Evolutionary conservation across 1,140 invertebrate genomes (phyloP), one percentile per base, ranked within the genome.

Genomic region (Pogonomyrmex californicus): DNA sequence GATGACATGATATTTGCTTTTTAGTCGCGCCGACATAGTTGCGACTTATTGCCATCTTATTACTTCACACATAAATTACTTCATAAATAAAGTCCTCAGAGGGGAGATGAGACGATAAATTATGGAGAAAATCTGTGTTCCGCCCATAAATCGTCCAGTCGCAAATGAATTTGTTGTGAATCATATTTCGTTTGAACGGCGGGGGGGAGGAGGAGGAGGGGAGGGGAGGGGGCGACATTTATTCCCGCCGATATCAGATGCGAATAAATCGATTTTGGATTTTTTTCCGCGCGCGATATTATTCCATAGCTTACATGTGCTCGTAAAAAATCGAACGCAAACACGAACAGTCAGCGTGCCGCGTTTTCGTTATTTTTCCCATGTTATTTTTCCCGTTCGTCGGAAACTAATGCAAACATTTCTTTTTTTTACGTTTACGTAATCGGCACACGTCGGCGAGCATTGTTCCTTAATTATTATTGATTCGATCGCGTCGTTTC

Each of bases 391-490:
- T 44, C 54, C n/a, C 76, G 76, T 66, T 60, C 41, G 81, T 49
- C 47, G n/a, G n/a, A 85, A 60, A 60, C 60, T 76, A 76, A 62
- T n/a, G 41, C n/a, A 75, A 75, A 85, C 44, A 75, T 60, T 12
- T 66, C 23, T 68, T 68, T 68, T 81, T 73, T 73, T 47, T 33
- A 7, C 49, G n/a, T 44, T 47, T 30, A 47, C 38, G 30, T 66
- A 73, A 58, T n/a, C 14, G 49, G 38, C 62, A 36, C 44, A n/a
- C 63, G 17, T 17, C 41, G n/a, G 4, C 33, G 62, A 66, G n/a
- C 33, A 66, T 68, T 58, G 76, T 65, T 86, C 44, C 63, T 86
- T 86, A 79, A 86, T 86, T 86, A 86, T 79, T 86, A 78, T 62
- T 47, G 63, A 51, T 58, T 23, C 62, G 44, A 49, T 56, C 51